phyloP scores from a whole-genome alignment of 1,140 invertebrate genomes.

The Apis florea region DNA sequence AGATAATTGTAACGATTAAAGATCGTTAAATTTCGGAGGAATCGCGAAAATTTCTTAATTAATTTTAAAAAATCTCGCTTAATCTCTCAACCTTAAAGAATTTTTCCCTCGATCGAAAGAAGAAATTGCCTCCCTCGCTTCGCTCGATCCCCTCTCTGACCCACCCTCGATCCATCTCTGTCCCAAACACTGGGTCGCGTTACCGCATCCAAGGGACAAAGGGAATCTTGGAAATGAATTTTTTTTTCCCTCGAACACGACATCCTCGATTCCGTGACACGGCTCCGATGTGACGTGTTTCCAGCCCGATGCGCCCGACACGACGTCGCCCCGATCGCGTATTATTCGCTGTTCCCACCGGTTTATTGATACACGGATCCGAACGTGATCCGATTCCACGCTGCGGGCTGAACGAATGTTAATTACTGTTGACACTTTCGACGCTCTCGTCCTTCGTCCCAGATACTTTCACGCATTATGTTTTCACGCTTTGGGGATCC shows the following conservation, averaged over 20 bases:
- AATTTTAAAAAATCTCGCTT: conserved; percentile 19
- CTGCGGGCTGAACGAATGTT: conserved; percentile 27
- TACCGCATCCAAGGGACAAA: background rate
- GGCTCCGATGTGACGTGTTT: conserved; percentile 54
- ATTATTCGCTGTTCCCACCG: conserved; percentile 42
- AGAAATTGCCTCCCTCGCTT: conserved; percentile 28
- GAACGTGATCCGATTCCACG: conserved; percentile 37
- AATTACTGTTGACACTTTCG: conserved; percentile 51
- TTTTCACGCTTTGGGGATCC: conserved; percentile 9
- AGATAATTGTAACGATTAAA: too few relatives aligned
- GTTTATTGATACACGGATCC: conserved; percentile 49
- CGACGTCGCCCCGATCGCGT: conserved; percentile 21
- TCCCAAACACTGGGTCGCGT: background rate
- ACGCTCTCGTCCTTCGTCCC: background rate
- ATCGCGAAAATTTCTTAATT: conserved; percentile 29
- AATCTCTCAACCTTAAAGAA: conserved; percentile 5
- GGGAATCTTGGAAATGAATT: conserved; percentile 45
- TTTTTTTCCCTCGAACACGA: background rate
- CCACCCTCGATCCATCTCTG: conserved; percentile 2
- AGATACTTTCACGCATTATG: conserved; percentile 24
- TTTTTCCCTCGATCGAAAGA: conserved; percentile 58
- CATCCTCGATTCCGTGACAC: conserved; percentile 28
- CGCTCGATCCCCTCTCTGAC: background rate
- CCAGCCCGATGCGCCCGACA: conserved; percentile 29
- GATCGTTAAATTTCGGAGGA: too few relatives aligned